Evolutionary conservation across 2,888 invertebrate species (phyloP), one percentile per base, ranked within the genome.

Genomic region (Charanyca ferruginea): DNA sequence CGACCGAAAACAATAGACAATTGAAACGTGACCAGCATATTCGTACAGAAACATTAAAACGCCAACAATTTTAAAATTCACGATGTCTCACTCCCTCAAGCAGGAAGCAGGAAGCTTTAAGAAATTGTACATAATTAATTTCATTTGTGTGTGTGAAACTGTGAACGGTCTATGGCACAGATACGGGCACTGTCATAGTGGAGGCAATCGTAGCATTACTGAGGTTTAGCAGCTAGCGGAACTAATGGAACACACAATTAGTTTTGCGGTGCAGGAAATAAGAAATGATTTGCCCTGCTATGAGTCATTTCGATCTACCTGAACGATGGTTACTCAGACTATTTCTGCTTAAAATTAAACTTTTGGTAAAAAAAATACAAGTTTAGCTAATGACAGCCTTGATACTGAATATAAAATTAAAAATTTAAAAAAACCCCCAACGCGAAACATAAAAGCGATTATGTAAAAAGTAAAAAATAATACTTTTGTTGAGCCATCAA

Each of bases 221-320:
- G 80, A 87, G 88, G 88, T 91, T 89, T 91, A 87, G 86, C 81
- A 81, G 79, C 87, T 92, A 83, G 90, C 90, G 93, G 93, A 94
- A 94, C 94, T 93, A 94, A 94, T 94, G 79, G 86, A 83, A 84
- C 85, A 83, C 80, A 91, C 89, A 93, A 94, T 94, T 92, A 92
- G 87, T 89, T 73, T 85, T 81, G 87, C 85, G 80, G 85, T 81
- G 81, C 92, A 91, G 94, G 93, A 94, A 94, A 89, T 88, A 86
- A 89, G 87, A 89, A 90, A 93, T 91, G 85, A 93, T 92, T 91
- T 88, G 86, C 87, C 87, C 84, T 84, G 77, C 83, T 83, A 85
- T 92, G 93, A 93, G 81, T 94, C 93, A 93, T 81, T 87, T 86
- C 81, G 79, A 84, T 88, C 73, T 85, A 91, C 86, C 89, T 88